Evolutionary conservation across 1,140 invertebrate species (phyloP).

Genomic region (Leptinotarsa defecta): DNA sequence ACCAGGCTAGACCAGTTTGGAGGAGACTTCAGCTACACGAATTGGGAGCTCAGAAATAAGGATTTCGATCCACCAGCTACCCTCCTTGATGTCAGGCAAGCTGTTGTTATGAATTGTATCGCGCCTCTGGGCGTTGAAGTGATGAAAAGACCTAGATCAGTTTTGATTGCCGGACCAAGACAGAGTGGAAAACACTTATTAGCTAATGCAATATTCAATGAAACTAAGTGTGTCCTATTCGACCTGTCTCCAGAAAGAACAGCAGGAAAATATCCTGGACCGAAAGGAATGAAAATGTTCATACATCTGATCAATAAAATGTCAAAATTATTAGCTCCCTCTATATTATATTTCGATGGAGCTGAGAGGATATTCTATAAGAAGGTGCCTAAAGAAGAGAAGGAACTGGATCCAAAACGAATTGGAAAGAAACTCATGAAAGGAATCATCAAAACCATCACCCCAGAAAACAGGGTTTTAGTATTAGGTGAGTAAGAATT

Average conservation of each 20-base stretch:
- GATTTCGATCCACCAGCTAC: slow-evolving; percentile 61
- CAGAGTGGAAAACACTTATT: slow-evolving; percentile 80
- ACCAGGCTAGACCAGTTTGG: slow-evolving; percentile 67
- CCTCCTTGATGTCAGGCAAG: slow-evolving; percentile 71
- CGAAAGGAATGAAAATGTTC: slow-evolving; percentile 62
- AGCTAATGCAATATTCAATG: slow-evolving; percentile 77
- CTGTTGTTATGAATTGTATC: slow-evolving; percentile 76
- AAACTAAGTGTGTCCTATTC: slow-evolving; percentile 75
- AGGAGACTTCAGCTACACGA: slow-evolving; percentile 65
- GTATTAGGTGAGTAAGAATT: slow-evolving; percentile 60
- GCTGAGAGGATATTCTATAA: slow-evolving; percentile 87
- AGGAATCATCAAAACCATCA: slow-evolving; percentile 67
- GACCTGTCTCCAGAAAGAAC: slow-evolving; percentile 80
- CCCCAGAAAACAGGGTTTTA: slow-evolving; percentile 65
- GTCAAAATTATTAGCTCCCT: slow-evolving; percentile 73
- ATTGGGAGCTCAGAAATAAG: slow-evolving; percentile 44
- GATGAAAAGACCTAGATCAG: slow-evolving; percentile 73
- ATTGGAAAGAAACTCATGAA: slow-evolving; percentile 71
- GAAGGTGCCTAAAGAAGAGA: slow-evolving; percentile 65
- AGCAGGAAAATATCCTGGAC: slow-evolving; percentile 75
- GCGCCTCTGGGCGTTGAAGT: slow-evolving; percentile 73
- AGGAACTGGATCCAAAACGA: slow-evolving; percentile 63
- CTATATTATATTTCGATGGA: slow-evolving; percentile 79
- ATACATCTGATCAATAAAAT: slow-evolving; percentile 58
- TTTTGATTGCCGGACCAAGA: slow-evolving; percentile 75